Evolutionary conservation across 1,140 invertebrate species (phyloP).

Genomic region (Diachasmimorpha longicaudata): DNA sequence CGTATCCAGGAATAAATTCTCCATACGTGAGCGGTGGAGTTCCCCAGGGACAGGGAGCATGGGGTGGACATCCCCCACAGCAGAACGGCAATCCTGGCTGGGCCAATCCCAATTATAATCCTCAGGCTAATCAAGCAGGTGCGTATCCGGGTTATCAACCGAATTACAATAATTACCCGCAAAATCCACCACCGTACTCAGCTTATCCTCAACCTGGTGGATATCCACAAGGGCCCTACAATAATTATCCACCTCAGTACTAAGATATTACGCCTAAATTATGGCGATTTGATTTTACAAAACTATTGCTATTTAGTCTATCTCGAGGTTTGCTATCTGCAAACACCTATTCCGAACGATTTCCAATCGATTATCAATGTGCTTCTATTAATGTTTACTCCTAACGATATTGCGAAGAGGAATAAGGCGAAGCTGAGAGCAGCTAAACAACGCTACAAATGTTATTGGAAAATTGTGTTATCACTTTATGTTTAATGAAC

Average conservation of each 20-base stretch:
- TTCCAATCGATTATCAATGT: neutral
- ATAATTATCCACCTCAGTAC: conserved; percentile 36
- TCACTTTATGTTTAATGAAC: neutral
- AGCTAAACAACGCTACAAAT: neutral
- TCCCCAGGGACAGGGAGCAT: conserved; percentile 39
- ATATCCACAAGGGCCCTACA: conserved; percentile 28
- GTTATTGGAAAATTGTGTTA: conserved; percentile 6
- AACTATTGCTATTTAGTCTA: neutral
- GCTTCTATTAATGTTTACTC: neutral
- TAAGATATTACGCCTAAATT: neutral
- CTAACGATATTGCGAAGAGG: neutral
- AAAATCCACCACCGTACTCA: conserved; percentile 51
- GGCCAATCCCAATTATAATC: conserved; percentile 58
- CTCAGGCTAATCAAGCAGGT: conserved; percentile 59
- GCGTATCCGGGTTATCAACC: conserved; percentile 55
- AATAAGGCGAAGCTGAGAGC: neutral
- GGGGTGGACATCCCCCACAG: conserved; percentile 36
- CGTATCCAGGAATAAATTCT: conserved; percentile 85
- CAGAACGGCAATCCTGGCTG: conserved; percentile 51
- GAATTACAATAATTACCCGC: conserved; percentile 45
- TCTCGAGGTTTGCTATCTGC: neutral
- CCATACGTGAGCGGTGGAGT: conserved; percentile 51
- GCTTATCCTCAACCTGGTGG: conserved; percentile 33
- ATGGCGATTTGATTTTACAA: neutral
- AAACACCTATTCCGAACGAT: neutral